phyloP scores from a whole-genome alignment of 2,888 invertebrate species.

The Melolontha melolontha region DNA sequence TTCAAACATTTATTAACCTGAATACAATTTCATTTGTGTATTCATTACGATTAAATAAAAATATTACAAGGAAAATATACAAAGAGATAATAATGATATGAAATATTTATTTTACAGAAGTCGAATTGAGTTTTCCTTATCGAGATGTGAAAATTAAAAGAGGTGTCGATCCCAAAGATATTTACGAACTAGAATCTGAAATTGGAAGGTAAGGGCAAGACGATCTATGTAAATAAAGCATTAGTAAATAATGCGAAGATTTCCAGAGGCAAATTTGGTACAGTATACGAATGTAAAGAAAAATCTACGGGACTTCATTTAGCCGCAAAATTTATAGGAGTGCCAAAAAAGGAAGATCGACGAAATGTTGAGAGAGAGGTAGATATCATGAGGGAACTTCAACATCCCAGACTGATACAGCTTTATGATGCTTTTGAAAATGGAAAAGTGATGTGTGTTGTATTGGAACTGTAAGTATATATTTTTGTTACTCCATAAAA shows the following conservation, averaged over 20 bases:
- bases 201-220: slow-evolving; percentile 84
- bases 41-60: not conserved
- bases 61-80: not conserved
- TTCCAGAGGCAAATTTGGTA: slow-evolving; percentile 95
- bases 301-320: slow-evolving; percentile 82
- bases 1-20: slow-evolving; percentile 2
- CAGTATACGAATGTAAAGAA: slow-evolving; percentile 93
- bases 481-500: no score
- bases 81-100: slow-evolving; percentile 27
- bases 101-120: slow-evolving; percentile 72
- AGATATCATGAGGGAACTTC: slow-evolving; percentile 94
- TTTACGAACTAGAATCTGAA: slow-evolving; percentile 89
- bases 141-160: slow-evolving; percentile 88
- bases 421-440: slow-evolving; percentile 97
- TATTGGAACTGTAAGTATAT: slow-evolving; percentile 93
- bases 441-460: slow-evolving; percentile 94
- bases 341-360: slow-evolving; percentile 86
- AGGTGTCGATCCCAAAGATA: slow-evolving; percentile 86
- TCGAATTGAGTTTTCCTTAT: slow-evolving; percentile 89
- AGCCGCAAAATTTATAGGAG: slow-evolving; percentile 94
- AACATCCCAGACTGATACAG: slow-evolving; percentile 96
- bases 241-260: slow-evolving; percentile 34
- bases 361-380: slow-evolving; percentile 95
- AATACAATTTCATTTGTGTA: not conserved
- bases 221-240: slow-evolving; percentile 2